A percentile compares a stretch with the other conserved stretches of the same genome.
Evolutionary conservation across 2,888 invertebrate species (phyloP).

Genomic region (Dioctria rufipes): DNA sequence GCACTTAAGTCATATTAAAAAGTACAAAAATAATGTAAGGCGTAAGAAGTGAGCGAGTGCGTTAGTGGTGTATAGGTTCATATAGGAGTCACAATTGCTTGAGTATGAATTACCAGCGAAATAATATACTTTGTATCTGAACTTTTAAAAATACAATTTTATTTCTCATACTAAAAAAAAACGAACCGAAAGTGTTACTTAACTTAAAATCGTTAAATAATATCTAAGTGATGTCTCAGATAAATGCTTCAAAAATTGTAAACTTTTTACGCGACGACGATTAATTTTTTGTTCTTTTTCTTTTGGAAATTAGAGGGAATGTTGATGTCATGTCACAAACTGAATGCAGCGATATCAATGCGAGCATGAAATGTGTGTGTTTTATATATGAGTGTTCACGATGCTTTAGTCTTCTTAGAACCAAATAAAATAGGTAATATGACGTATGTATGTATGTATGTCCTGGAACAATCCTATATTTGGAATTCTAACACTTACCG

Average conservation of each 20-base stretch:
- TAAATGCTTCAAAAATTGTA: neutral
- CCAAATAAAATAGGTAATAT: conserved; percentile 39
- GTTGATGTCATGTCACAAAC: neutral
- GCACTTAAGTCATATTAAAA: neutral
- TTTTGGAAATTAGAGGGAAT: neutral
- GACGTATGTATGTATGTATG: neutral
- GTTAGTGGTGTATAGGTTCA: neutral
- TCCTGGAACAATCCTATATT: conserved; percentile 33
- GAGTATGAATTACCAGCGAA: neutral
- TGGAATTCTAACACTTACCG: conserved; percentile 83
- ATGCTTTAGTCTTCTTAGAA: conserved; percentile 28
- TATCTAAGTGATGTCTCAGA: too few species aligned
- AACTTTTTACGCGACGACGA: neutral
- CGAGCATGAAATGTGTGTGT: conserved; percentile 34
- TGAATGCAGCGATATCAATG: conserved; percentile 40
- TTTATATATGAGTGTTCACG: conserved; percentile 25
- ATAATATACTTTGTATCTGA: neutral
- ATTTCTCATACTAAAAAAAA: neutral
- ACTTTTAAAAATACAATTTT: neutral
- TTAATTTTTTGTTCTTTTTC: conserved; percentile 13
- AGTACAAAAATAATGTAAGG: neutral
- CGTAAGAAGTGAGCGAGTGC: neutral
- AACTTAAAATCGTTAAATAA: too few species aligned
- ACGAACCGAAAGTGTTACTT: too few species aligned
- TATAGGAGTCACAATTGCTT: neutral